Base-by-base conservation (phyloP, 2,888 invertebrate species). In the Cataglyphis cursor region DNA sequence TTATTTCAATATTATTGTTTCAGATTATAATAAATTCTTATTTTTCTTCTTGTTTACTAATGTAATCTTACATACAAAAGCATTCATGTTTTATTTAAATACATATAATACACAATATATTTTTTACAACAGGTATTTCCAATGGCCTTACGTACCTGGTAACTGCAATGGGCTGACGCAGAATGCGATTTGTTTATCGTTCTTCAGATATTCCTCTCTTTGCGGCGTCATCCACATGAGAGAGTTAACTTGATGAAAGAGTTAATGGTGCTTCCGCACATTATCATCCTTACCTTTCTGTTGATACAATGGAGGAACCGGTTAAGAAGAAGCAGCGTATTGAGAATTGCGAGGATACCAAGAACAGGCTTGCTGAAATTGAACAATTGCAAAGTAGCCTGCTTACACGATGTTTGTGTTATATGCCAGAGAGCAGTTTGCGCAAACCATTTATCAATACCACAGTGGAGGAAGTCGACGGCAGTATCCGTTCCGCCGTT, bases 281-380 rank as follows among this genome's bases (percentile, higher is more conserved):
- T 92, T 95, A 95, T 90, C 94, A 95, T 93, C 96, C 94, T 94
- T 95, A 95, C 94, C 95, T 95, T 95, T 95, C 95, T 94, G 95
- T 95, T 95, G 96, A 95, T 95, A 96, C 95, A 92, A 97, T 97
- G 97, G 97, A 97, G 95, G 98, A 98, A 95, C 98, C 98, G 90
- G 97, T 97, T 91, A 98, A 97, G 94, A 98, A 98, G 96, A 97
- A 98, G 94, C 97, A 97, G 94, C 96, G 97, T 93, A 97, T 97
- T 90, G 95, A 95, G 85, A 95, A 92, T 48, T 96, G 97, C 90
- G 96, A 96, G 10, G 96, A 96, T 12, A 96, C 96, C 86, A 96
- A 96, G 70, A 96, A 96, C 87, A 96, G 96, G 87, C 95, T 96
- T 90, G 96, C 90, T 90, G 96, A 96, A 87, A 94, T 97, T 64